phyloP scores from a whole-genome alignment of 2,797 vertebrate species.

The Loris lydekkerianus region DNA sequence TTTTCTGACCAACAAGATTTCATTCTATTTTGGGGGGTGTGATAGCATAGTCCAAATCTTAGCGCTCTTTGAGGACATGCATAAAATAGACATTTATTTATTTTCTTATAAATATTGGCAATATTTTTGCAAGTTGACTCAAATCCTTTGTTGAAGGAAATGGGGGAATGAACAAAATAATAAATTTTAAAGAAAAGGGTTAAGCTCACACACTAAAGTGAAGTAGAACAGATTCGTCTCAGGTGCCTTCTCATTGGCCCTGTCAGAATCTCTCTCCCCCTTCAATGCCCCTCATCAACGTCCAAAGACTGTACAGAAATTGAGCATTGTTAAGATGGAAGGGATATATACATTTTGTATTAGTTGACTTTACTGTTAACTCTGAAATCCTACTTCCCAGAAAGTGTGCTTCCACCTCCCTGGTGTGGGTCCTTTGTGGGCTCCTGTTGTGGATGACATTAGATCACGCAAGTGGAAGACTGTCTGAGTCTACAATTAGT shows the following conservation, averaged over 20 bases:
- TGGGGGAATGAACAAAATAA: background rate
- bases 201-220: background rate
- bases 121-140: constrained; percentile 44
- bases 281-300: background rate
- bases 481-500: background rate
- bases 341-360: background rate
- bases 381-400: background rate
- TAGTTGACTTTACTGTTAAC: constrained; percentile 13
- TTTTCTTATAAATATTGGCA: constrained; percentile 43
- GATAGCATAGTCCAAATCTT: constrained; percentile 38
- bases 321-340: background rate
- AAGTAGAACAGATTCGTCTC: background rate
- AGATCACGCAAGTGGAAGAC: constrained; percentile 26
- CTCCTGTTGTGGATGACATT: background rate
- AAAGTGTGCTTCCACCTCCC: background rate
- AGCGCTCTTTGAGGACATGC: background rate
- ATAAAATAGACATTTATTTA: background rate
- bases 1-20: constrained; percentile 10
- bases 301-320: background rate
- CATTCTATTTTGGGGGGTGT: constrained; percentile 23
- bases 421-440: background rate
- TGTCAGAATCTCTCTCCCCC: background rate
- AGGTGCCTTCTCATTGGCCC: background rate
- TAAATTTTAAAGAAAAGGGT: constrained; percentile 13
- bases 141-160: constrained; percentile 44